These are phyloP conservation scores for Halcyon senegalensis DNA, from an alignment of 2,113 vertebrate genomes.

Conservation along the genomic window DNA sequence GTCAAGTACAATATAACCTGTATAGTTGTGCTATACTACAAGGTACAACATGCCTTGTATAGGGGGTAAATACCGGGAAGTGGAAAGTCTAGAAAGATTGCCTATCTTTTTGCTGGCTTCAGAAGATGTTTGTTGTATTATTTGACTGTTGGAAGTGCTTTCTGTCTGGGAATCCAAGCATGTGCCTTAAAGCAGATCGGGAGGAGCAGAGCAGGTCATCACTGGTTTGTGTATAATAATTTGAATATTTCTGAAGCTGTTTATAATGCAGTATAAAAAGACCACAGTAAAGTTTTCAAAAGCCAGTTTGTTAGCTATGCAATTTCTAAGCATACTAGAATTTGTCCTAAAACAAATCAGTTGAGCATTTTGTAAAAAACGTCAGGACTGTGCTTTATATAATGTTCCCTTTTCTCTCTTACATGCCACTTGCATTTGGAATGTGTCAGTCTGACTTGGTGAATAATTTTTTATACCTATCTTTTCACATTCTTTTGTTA, in stretches of 20 bases:
- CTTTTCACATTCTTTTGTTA: not conserved
- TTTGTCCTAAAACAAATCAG: not conserved
- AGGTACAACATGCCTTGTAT: not conserved
- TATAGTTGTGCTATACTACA: not conserved
- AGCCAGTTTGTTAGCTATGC: not conserved
- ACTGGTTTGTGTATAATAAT: not conserved
- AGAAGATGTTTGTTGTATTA: not conserved
- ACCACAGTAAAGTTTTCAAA: not conserved
- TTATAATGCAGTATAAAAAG: not conserved
- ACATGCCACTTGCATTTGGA: slow-evolving; percentile 22
- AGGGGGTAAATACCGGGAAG: not conserved
- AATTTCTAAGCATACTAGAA: not conserved
- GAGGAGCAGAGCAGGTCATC: not conserved
- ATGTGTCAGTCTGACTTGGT: slow-evolving; percentile 35
- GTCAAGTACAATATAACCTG: not conserved
- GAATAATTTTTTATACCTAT: slow-evolving; percentile 8
- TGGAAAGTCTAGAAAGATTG: not conserved
- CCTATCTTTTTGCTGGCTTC: not conserved
- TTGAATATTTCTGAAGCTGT: not conserved
- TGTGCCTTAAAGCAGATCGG: not conserved
- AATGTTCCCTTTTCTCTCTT: slow-evolving; percentile 17
- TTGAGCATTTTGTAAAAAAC: not conserved
- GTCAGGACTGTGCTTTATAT: not conserved
- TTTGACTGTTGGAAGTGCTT: not conserved
- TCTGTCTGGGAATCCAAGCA: not conserved